Conservation (phyloP, 2,888 invertebrate species). For the Phalera bucephala region DNA sequence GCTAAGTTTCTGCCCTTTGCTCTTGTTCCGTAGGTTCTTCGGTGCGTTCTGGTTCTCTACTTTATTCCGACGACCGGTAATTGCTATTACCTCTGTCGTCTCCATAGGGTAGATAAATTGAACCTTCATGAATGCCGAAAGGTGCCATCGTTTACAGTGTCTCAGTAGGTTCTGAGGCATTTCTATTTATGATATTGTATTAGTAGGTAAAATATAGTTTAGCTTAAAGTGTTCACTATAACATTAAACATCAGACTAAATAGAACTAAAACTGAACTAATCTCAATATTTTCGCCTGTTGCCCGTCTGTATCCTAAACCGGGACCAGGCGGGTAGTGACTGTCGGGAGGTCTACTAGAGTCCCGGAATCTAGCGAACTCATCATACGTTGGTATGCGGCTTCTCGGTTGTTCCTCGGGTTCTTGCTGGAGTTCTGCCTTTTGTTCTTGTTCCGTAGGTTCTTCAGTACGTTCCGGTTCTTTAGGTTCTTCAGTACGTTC, state of each 20-base stretch:
- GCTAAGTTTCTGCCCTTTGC: conserved; percentile 4
- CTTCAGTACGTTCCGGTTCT: conserved; percentile 7
- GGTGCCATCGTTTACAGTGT: neutral
- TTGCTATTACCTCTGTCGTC: conserved; percentile 9
- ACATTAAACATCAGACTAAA: conserved; percentile 1
- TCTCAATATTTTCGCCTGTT: conserved; percentile 2
- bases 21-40: conserved; percentile 10
- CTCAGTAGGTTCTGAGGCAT: neutral
- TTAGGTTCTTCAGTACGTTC: conserved; percentile 3
- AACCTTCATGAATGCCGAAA: neutral
- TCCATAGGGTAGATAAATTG: conserved; percentile 9
- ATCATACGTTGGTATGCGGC: conserved; percentile 49
- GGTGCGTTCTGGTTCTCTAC: conserved; percentile 8
- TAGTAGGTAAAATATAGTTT: neutral
- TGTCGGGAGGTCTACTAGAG: conserved; percentile 48
- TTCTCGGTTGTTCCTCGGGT: conserved; percentile 14
- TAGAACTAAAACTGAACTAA: conserved; percentile 8
- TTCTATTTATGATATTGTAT: neutral
- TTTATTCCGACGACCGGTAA: neutral
- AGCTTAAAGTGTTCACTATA: too few relatives aligned
- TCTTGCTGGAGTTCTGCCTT: conserved; percentile 8
- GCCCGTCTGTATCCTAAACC: conserved; percentile 21
- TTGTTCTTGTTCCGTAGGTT: conserved; percentile 9
- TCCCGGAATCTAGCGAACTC: conserved; percentile 44
- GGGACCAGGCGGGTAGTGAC: conserved; percentile 41